Base-by-base conservation (phyloP, 1,140 invertebrate genomes). In the Drosophila teissieri region DNA sequence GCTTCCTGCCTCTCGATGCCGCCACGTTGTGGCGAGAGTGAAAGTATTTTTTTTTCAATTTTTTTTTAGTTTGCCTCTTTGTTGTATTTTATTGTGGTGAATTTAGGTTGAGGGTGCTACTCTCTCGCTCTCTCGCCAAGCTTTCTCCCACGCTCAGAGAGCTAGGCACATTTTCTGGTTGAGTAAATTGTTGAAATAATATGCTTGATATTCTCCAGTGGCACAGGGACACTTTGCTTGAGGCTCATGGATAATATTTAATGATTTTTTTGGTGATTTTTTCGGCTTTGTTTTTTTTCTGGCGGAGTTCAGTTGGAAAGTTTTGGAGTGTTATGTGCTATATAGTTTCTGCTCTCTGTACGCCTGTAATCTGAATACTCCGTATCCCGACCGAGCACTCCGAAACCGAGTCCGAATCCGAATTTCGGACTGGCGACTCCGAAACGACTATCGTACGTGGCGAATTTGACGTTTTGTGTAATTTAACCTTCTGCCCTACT, bases 401-500 rank as follows among this genome's bases (percentile, higher is more conserved):
- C 63, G 67, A 70, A 36, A 49, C 42, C 63, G 64, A 70, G 27
- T 36, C 64, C 63, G 64, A 70, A 36, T 36, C 51, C 64, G 65
- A 70, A 57, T 70, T 69, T 55, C 63, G 49, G 64, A 55, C 65
- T 55, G 24, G 3, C 65, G 55, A 77, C 19, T 77, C 74, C 75
- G 75, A 78, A 78, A 37, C 46, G 49, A n/a, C 64, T 46, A 51
- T 78, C 19, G 63, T 69, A 78, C 64, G 75, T 76, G 73, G 73
- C 73, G 73, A 67, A 46, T 80, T 73, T 80, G 82, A 51, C 55
- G 73, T 85, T 82, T 79, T 86, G 82, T 86, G 82, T 88, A 91
- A 81, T 84, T 88, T 90, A 91, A 91, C 86, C 88, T 91, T 91
- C 88, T 91, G 82, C 80, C 88, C 88, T 91, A 91, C 88, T 91